Conservation (phyloP, 2,113 vertebrate species). For the Okapia johnstoni region DNA sequence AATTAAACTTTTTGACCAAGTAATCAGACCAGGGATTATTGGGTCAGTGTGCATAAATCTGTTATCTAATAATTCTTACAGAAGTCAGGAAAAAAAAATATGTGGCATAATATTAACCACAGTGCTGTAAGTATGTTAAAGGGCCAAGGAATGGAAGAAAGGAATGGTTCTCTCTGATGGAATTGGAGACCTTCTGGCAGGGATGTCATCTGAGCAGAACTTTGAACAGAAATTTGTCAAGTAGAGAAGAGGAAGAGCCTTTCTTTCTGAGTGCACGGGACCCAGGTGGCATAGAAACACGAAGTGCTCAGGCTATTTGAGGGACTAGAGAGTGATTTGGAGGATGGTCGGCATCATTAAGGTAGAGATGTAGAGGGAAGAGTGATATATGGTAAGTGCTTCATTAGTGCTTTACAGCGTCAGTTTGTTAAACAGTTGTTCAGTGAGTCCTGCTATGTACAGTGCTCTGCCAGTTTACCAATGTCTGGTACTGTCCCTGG, state of each 20-base stretch:
- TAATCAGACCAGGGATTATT: background rate
- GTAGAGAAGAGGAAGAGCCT: background rate
- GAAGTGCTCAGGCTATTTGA: background rate
- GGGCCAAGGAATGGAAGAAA: background rate
- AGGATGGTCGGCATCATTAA: background rate
- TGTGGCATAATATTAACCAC: background rate
- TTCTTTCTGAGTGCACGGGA: background rate
- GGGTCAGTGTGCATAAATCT: background rate
- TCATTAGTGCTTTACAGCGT: background rate
- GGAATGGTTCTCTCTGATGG: background rate
- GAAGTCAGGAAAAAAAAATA: background rate
- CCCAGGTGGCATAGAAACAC: background rate
- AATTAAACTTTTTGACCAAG: background rate
- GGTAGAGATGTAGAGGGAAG: background rate
- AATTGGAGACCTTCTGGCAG: background rate
- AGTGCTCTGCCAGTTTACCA: background rate
- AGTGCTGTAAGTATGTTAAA: background rate
- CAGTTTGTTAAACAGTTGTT: background rate
- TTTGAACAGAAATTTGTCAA: background rate
- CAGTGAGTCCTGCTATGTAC: background rate
- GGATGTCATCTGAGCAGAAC: background rate
- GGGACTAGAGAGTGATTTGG: background rate
- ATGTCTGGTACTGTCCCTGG: background rate
- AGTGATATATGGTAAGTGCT: background rate
- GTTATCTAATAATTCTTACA: background rate